phyloP scores from a whole-genome alignment of 2,113 vertebrate species.

The Syngnathus scovelli region DNA sequence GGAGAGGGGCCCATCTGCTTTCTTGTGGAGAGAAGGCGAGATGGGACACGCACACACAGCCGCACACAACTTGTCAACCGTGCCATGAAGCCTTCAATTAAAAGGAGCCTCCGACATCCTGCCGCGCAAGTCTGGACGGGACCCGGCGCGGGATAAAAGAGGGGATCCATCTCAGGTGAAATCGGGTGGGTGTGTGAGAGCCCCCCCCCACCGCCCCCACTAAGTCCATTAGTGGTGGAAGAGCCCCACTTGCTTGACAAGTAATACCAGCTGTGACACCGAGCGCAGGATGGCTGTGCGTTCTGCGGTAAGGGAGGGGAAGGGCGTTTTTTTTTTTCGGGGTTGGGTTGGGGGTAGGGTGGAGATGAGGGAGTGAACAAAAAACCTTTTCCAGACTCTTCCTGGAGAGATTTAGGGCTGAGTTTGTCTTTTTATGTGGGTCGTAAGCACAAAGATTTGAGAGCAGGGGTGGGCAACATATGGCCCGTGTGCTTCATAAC shows the following conservation, averaged over 20 bases:
- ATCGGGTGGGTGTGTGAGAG: constrained; percentile 29
- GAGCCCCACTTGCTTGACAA: constrained; percentile 62
- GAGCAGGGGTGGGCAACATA: constrained; percentile 3
- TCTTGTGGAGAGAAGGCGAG: constrained; percentile 28
- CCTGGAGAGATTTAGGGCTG: constrained; percentile 29
- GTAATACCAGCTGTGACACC: constrained; percentile 69
- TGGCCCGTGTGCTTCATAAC: neutral
- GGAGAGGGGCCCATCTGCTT: neutral
- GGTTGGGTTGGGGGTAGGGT: constrained; percentile 44
- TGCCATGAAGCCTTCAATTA: constrained; percentile 41
- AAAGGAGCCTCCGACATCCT: constrained; percentile 8
- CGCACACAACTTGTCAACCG: constrained; percentile 21
- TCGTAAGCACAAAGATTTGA: neutral
- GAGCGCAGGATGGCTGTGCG: constrained; percentile 43
- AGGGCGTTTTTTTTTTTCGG: constrained; percentile 9
- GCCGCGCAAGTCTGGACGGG: constrained; percentile 31
- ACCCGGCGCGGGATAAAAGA: constrained; percentile 51
- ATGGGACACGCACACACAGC: constrained; percentile 25
- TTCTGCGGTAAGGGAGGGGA: constrained; percentile 12
- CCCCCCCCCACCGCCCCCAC: constrained; percentile 2
- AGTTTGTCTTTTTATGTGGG: constrained; percentile 10
- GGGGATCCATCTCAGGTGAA: constrained; percentile 57
- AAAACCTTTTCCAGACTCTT: constrained; percentile 53
- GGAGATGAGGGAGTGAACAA: constrained; percentile 55
- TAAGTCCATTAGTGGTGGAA: constrained; percentile 64